These are phyloP conservation scores for Mionectes olivaceus DNA, from an alignment of 2,797 vertebrate species.

Conservation along the genomic window DNA sequence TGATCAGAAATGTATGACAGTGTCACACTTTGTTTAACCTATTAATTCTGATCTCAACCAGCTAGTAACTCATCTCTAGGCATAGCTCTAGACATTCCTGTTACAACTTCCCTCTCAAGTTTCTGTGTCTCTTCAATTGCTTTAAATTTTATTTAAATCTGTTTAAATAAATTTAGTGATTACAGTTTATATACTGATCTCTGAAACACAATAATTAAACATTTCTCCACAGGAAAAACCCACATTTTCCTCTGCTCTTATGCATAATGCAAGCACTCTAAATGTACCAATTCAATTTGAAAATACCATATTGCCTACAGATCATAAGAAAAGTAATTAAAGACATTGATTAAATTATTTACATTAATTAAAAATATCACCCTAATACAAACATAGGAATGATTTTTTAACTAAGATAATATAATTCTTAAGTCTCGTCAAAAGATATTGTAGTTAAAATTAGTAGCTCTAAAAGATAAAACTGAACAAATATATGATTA, in stretches of 20 bases:
- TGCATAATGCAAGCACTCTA: not conserved
- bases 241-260: not conserved
- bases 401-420: conserved; percentile 47
- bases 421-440: conserved; percentile 17
- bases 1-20: not conserved
- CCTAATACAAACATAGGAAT: conserved; percentile 14
- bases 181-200: not conserved
- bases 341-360: not conserved
- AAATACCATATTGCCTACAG: not conserved
- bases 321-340: conserved; percentile 4
- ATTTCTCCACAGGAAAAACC: not conserved
- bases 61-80: not conserved
- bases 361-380: conserved; percentile 13
- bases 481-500: not conserved
- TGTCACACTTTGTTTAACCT: not conserved
- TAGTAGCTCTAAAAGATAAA: not conserved
- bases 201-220: not conserved
- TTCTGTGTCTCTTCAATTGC: not conserved
- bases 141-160: not conserved
- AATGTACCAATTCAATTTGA: not conserved
- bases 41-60: not conserved
- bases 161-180: not conserved
- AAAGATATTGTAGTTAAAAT: conserved; percentile 8
- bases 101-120: not conserved
- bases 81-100: not conserved